Conservation (phyloP, 1,140 invertebrate genomes). For the Hyphantria cunea region DNA sequence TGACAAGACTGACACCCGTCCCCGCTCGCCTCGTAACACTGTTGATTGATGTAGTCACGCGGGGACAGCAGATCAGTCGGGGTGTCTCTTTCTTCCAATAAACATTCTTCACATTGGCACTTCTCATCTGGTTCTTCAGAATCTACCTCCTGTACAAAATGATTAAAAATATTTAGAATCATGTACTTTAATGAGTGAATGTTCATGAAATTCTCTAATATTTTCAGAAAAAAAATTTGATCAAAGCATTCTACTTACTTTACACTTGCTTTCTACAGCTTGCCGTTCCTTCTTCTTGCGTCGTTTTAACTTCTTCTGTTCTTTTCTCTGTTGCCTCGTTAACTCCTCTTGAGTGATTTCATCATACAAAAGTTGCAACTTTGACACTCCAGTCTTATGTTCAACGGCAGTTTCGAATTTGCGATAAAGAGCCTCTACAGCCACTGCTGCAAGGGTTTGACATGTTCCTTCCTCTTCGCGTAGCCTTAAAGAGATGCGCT, state of each 20-base stretch:
- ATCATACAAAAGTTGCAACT: constrained; percentile 91
- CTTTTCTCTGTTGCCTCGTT: constrained; percentile 90
- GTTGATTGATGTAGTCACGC: constrained; percentile 47
- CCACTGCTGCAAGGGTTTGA: constrained; percentile 94
- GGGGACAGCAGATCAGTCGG: constrained; percentile 68
- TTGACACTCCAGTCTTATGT: constrained; percentile 93
- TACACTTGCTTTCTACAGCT: constrained; percentile 71
- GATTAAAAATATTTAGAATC: background rate
- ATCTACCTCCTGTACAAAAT: constrained; percentile 60
- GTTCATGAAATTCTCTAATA: too few relatives aligned
- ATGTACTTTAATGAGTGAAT: too few relatives aligned
- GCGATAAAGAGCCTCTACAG: constrained; percentile 91
- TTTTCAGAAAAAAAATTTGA: too few relatives aligned
- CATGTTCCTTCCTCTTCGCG: constrained; percentile 95
- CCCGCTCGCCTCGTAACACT: constrained; percentile 55
- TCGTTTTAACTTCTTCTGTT: constrained; percentile 93
- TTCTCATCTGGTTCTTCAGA: constrained; percentile 77
- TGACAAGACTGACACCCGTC: constrained; percentile 68
- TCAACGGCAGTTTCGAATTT: constrained; percentile 96
- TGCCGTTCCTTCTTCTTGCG: constrained; percentile 90
- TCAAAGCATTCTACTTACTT: constrained; percentile 38
- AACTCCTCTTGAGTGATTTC: constrained; percentile 92
- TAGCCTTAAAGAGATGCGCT: constrained; percentile 91
- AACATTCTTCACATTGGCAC: constrained; percentile 74
- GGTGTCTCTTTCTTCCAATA: constrained; percentile 68